Evolutionary conservation across 2,888 invertebrate genomes (phyloP), one percentile per base, ranked within the genome.

Genomic region (Gastrophysa polygoni): DNA sequence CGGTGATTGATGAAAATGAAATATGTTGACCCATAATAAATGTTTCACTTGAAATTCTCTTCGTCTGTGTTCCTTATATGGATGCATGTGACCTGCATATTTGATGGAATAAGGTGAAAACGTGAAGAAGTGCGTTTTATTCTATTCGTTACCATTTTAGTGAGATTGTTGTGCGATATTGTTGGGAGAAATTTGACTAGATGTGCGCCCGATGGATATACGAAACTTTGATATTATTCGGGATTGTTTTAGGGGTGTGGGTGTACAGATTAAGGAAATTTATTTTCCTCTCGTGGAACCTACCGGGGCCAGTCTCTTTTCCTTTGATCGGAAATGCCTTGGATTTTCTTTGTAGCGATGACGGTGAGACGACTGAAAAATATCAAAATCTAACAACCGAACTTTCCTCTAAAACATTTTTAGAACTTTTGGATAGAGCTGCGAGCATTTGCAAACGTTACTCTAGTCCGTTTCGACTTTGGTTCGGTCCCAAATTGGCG

Each of bases 271-370:
- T 59, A 29, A 63, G 61, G 57, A 57, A 67, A 55, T 57, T 66
- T 14, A 68, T 63, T 52, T 48, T 47, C n/a, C 58, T 67, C 17
- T 67, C 72, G 1, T 66, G 68, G 66, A 65, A 63, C 49, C 46
- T 73, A 7, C 62, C 64, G n/a, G 74, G 73, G 11, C 73, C 74
- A 1, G 24, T 61, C 2, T 63, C 71, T 8, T 59, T 71, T n/a
- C 74, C 72, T 7, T 44, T 73, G 17, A 61, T 73, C 43, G 74
- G 73, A 20, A 74, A 73, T 47, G 70, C 67, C 16, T 57, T 64
- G 7, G 48, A 54, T 38, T 72, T 72, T 59, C 50, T 71, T 11
- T 70, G 73, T 55, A 61, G 69, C 56, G 58, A 70, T 56, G 64
- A 72, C 56, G 73, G 74, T 70, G 59, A 65, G 67, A 63, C 8